phyloP scores from a whole-genome alignment of 2,113 vertebrate species.

The Turdus rufiventris region DNA sequence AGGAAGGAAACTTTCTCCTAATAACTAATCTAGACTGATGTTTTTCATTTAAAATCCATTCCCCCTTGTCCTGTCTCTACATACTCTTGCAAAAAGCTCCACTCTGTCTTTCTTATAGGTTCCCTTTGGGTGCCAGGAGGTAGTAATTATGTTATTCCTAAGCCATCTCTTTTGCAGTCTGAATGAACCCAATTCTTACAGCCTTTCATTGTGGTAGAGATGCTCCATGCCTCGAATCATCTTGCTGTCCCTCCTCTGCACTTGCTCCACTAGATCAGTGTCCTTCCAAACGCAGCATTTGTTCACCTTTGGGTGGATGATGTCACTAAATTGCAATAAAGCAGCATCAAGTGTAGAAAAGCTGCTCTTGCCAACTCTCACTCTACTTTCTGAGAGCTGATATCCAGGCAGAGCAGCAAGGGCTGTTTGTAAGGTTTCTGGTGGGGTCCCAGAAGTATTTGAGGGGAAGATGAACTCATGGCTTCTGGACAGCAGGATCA shows the following conservation, averaged over 20 bases:
- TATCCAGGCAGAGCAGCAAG: background rate
- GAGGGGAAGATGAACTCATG: background rate
- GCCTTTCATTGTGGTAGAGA: background rate
- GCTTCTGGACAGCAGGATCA: background rate
- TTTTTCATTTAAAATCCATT: background rate
- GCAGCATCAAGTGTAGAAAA: background rate
- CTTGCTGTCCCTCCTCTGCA: background rate
- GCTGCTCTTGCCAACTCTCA: background rate
- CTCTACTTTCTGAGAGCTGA: background rate
- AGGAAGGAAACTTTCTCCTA: background rate
- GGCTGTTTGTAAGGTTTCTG: background rate
- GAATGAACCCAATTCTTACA: background rate
- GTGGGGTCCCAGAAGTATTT: background rate
- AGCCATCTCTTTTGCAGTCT: background rate
- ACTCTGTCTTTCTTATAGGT: background rate
- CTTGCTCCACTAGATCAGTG: background rate
- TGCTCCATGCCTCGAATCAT: background rate
- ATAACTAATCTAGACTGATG: background rate
- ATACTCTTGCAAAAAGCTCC: background rate
- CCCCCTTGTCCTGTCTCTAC: background rate
- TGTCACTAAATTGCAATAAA: background rate
- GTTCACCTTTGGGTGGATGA: background rate
- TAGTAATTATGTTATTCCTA: background rate
- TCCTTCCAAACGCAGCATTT: background rate
- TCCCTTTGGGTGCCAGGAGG: background rate